Evolutionary conservation across 2,113 vertebrate genomes (phyloP).

Genomic region (Rhizomys pruinosus): DNA sequence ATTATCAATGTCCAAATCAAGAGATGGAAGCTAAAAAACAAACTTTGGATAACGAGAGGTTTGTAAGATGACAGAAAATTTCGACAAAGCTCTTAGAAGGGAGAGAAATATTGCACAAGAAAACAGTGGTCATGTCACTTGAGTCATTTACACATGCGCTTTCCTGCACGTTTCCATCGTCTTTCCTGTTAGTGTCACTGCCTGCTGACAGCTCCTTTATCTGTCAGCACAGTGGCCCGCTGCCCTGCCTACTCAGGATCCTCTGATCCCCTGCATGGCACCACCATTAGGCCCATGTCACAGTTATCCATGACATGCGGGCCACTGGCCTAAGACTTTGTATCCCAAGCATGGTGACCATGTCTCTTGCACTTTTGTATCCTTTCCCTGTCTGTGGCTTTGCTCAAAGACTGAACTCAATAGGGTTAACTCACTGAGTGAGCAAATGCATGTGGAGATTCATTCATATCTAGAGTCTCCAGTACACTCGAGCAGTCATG

Average conservation of each 20-base stretch:
- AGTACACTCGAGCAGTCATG: neutral
- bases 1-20: neutral
- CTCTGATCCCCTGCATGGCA: fast-evolving
- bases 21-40: neutral
- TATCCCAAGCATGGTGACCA: neutral
- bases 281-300: fast-evolving
- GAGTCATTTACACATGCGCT: neutral
- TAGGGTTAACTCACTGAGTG: neutral
- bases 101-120: neutral
- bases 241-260: neutral
- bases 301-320: fast-evolving
- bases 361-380: neutral
- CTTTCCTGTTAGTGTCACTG: neutral
- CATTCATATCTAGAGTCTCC: neutral
- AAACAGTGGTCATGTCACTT: neutral
- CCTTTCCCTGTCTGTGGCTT: neutral
- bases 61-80: neutral
- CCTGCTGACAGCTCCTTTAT: neutral
- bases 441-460: neutral
- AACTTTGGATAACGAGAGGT: neutral
- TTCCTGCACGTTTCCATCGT: neutral
- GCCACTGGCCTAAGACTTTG: neutral
- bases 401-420: neutral
- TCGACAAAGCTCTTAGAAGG: neutral
- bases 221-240: neutral